Evolutionary conservation across 2,797 vertebrate genomes (phyloP).

Genomic region (Gorsachius magnificus): DNA sequence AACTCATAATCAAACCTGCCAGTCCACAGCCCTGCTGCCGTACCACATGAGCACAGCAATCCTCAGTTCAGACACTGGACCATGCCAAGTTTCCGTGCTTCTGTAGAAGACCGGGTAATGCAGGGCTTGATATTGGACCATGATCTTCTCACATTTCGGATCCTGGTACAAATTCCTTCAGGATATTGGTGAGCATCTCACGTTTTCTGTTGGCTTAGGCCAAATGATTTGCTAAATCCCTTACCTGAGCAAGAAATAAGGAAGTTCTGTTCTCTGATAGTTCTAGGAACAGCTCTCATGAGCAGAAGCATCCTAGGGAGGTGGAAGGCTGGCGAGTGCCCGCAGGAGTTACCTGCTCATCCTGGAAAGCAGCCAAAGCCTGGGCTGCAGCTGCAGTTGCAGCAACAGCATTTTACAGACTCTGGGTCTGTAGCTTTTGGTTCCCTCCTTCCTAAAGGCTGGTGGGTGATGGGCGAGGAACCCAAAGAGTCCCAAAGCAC

Average conservation of each 20-base stretch:
- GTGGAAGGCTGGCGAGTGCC: neutral
- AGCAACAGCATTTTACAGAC: neutral
- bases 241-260: neutral
- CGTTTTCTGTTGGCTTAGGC: neutral
- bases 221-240: neutral
- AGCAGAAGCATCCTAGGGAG: neutral
- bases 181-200: neutral
- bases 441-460: neutral
- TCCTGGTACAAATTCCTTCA: neutral
- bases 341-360: neutral
- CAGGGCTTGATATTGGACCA: neutral
- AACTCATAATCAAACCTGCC: neutral
- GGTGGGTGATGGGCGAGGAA: neutral
- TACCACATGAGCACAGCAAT: rapidly evolving
- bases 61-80: neutral
- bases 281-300: neutral
- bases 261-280: neutral
- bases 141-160: neutral
- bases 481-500: neutral
- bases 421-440: neutral
- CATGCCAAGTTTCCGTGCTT: neutral
- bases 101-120: neutral
- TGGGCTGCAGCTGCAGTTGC: neutral
- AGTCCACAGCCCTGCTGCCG: neutral
- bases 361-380: neutral